Base-by-base conservation (phyloP, 2,113 vertebrate genomes). In the Marcusenius ussheri region DNA sequence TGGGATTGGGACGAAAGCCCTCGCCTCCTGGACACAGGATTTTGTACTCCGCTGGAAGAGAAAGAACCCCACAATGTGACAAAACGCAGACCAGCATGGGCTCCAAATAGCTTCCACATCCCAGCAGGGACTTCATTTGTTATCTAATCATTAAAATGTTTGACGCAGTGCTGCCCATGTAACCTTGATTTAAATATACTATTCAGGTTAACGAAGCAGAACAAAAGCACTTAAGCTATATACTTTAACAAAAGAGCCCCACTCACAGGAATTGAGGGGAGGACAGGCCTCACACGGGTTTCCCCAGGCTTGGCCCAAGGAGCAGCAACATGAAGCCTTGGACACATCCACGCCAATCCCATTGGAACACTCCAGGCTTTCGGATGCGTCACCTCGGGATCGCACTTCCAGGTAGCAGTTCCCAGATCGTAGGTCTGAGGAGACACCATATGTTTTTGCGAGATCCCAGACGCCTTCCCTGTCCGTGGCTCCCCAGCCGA, bases 271-370 rank as follows among this genome's bases (percentile, higher is more conserved):
- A 93, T 99, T 99, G 93, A 97, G 95, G 1, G 91, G 39, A 0
- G 98, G 98, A 89, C 98, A 99, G 45, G 96, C 93, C 94, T 99
- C 98, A 93, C 98, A 99, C 1, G 98, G 98, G 66, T 96, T 97
- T 3, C 98, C 98, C 98, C 98, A 99, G 35, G 97, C 98, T 90
- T 92, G 96, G 17, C 98, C 98, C 93, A 95, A 93, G 1, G 98
- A 99, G 89, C 98, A 99, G 93, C 98, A 99, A 91, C 98, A 99
- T 88, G 98, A 99, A 0, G 98, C 98, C 91, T 98, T 99, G 86
- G 98, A 97, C 88, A 99, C 97, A 0, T 97, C 97, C 24, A 98
- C 97, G 87, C 98, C 98, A 0, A 99, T 99, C 94, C 99, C 98
- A 91, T 97, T 98, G 94, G 97, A 98, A 92, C 98, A 99, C 91